Percentiles rank a stretch among this genome's conserved stretches.
Conservation (phyloP, 2,797 vertebrate genomes). For the Pangasius mekongensis region DNA sequence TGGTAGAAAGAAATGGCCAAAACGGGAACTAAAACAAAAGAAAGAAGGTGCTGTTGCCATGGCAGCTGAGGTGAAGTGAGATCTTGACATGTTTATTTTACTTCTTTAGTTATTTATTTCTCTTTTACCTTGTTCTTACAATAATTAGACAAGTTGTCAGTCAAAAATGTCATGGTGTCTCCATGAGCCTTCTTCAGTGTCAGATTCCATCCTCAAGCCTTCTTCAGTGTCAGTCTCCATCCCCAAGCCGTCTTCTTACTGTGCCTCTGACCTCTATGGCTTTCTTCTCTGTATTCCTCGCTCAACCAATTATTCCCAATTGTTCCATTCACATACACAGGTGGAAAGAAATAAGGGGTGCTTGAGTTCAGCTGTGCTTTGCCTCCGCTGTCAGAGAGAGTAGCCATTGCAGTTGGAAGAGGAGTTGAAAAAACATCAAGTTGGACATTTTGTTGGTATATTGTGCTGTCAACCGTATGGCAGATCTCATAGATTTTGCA, state of each 20-base stretch:
- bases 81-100: background rate
- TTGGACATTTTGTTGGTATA: background rate
- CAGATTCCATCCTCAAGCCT: background rate
- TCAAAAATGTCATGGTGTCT: background rate
- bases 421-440: background rate
- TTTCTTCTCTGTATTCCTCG: background rate
- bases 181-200: background rate
- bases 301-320: constrained; percentile 1
- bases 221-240: background rate
- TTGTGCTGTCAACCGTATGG: background rate
- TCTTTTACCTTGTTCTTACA: background rate
- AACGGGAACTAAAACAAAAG: background rate
- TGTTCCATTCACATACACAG: background rate
- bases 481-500: background rate
- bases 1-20: too few species aligned
- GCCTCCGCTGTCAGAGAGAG: background rate
- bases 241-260: background rate
- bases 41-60: constrained; percentile 9
- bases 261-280: background rate
- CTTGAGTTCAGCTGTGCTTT: background rate
- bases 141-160: constrained; percentile 11
- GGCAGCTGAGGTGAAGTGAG: background rate
- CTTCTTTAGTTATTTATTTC: constrained; percentile 2
- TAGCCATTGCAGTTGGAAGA: background rate
- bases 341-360: background rate